A percentile compares a stretch with the other conserved stretches of the same genome.
phyloP scores from a whole-genome alignment of 2,113 vertebrate genomes.

The Anolis carolinensis region DNA sequence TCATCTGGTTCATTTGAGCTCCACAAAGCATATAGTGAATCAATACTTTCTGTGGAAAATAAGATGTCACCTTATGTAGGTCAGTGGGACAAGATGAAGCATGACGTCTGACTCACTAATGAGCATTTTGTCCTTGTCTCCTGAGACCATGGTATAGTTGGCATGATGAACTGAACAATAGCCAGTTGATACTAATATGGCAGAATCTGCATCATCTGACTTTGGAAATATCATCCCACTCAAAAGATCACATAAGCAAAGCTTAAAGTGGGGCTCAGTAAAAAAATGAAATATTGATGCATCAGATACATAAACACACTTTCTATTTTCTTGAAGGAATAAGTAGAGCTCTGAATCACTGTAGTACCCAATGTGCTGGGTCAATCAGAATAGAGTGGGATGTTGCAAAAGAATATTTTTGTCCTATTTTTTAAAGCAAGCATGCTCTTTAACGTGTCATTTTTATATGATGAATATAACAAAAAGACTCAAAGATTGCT shows the following conservation, averaged over 20 bases:
- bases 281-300: neutral
- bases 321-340: neutral
- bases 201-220: neutral
- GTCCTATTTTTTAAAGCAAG: neutral
- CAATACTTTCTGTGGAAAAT: conserved; percentile 13
- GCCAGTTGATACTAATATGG: neutral
- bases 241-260: neutral
- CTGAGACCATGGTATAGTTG: accelerated
- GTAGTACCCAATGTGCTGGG: neutral
- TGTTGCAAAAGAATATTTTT: neutral
- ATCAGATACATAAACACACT: neutral
- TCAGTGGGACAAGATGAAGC: neutral
- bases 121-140: neutral
- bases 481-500: neutral
- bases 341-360: neutral
- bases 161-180: accelerated
- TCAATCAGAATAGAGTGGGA: neutral
- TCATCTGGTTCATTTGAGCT: neutral
- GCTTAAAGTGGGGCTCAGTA: neutral
- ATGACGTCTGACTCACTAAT: neutral
- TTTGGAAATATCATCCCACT: neutral
- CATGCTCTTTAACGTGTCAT: neutral
- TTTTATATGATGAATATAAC: no score
- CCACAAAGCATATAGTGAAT: conserved; percentile 23
- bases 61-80: neutral